Base-by-base conservation (phyloP, 2,797 vertebrate genomes). In the Mormyrus proboscirostris region DNA sequence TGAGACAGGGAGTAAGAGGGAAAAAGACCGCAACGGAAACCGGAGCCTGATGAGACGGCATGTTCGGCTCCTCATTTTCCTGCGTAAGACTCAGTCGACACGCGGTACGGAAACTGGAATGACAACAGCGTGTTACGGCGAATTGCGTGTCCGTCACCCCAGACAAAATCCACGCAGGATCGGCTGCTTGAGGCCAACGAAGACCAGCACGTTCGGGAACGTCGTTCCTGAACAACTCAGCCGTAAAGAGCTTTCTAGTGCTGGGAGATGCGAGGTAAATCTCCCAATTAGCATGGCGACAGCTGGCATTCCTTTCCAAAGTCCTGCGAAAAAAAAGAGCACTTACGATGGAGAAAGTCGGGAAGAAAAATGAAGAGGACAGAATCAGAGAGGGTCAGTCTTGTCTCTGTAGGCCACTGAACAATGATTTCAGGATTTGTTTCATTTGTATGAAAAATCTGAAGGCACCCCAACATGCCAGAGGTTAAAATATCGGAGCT, bases 251-350 rank as follows among this genome's bases (percentile, higher is more conserved):
- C 86, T 91, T 47, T 86, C 73, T 50, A 65, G 33, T 29, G 85
- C 33, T 29, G 25, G 51, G 85, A 87, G 76, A 88, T 33, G 83
- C 19, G 16, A 9, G 49, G 59, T 57, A 25, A 59, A 76, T 51
- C 47, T 47, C 53, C 84, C 89, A 10, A 25, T 38, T 22, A 8
- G 33, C 29, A 91, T 84, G 29, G 88, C 82, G 44, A 82, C 86
- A 88, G 73, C 53, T 65, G 57, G 65, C 47, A 84, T 62, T 84
- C 22, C 53, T 76, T 89, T 69, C 51, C 44, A 88, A 86, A 59
- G 87, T 59, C 86, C 88, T 89, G 86, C 91, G 90, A 55, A 92
- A 94, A 96, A 92, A 94, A 96, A 96, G 95, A 95, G 95, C 95
- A 95, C 94, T 95, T 95, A 92, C 90, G 92, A 91, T 90, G 88